Evolutionary conservation across 2,113 vertebrate species (phyloP).

Genomic region (Misgurnus mizolepis): DNA sequence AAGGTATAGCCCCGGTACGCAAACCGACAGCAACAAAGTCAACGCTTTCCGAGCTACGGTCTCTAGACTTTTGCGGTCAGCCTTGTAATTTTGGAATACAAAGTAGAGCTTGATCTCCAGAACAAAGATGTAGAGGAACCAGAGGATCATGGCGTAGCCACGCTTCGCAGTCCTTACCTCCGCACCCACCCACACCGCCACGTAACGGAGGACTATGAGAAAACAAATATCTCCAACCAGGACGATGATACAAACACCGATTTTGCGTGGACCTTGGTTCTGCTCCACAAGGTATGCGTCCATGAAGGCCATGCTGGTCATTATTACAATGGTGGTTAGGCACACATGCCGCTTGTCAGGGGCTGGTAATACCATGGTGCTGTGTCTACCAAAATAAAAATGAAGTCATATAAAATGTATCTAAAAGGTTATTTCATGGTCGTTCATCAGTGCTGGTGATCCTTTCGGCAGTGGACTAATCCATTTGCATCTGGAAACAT

Average conservation of each 20-base stretch:
- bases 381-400: not conserved
- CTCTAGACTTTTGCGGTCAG: slow-evolving; percentile 79
- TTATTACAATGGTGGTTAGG: slow-evolving; percentile 85
- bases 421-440: slow-evolving; percentile 29
- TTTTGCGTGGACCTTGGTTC: slow-evolving; percentile 87
- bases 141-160: slow-evolving; percentile 88
- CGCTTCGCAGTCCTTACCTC: slow-evolving; percentile 86
- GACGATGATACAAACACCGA: slow-evolving; percentile 86
- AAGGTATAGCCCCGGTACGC: slow-evolving; percentile 83
- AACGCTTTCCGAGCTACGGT: slow-evolving; percentile 83
- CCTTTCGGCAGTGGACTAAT: not conserved
- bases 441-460: slow-evolving; percentile 24
- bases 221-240: slow-evolving; percentile 88
- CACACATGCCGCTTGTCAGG: slow-evolving; percentile 87
- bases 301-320: slow-evolving; percentile 91
- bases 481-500: not conserved
- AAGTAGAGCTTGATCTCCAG: slow-evolving; percentile 90
- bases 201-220: slow-evolving; percentile 84
- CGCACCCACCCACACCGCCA: slow-evolving; percentile 86
- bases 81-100: slow-evolving; percentile 89
- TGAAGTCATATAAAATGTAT: not conserved
- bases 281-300: slow-evolving; percentile 88
- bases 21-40: slow-evolving; percentile 84
- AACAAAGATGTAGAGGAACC: slow-evolving; percentile 89
- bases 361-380: slow-evolving; percentile 83